These are phyloP conservation scores for Myripristis jacobus DNA, from an alignment of 2,797 vertebrate species.

Conservation along the genomic window DNA sequence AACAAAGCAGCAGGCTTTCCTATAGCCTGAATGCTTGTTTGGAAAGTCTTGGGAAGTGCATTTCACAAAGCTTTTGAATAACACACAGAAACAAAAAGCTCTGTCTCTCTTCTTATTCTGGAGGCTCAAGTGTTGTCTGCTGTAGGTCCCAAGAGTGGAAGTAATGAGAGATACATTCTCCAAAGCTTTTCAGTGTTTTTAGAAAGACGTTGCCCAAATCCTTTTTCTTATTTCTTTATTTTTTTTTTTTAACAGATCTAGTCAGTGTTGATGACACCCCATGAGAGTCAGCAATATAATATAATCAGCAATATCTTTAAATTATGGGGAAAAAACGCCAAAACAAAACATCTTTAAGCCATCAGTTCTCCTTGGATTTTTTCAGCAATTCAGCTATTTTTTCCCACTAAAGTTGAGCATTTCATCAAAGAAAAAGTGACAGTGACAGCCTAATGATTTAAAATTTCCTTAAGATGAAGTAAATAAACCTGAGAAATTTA, in stretches of 20 bases:
- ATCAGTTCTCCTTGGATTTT: too few species aligned
- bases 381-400: too few species aligned
- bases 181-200: background rate
- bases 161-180: background rate
- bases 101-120: background rate
- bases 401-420: too few species aligned
- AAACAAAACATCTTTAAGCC: too few species aligned
- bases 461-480: too few species aligned
- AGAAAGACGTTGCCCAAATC: background rate
- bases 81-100: slow-evolving; percentile 10
- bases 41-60: background rate
- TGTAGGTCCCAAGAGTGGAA: slow-evolving; percentile 4
- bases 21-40: slow-evolving; percentile 6
- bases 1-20: slow-evolving; percentile 6
- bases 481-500: too few species aligned
- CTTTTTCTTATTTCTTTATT: background rate
- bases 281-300: slow-evolving; percentile 5
- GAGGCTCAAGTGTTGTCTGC: background rate
- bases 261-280: slow-evolving; percentile 6
- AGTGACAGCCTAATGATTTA: too few species aligned
- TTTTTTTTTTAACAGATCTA: too few species aligned
- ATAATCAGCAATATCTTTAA: slow-evolving; percentile 3
- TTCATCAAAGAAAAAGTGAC: too few species aligned
- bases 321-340: too few species aligned
- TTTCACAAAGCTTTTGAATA: slow-evolving; percentile 20